Percentiles rank a stretch among this genome's conserved stretches.
These are phyloP conservation scores for Rotaria socialis DNA, from an alignment of 2,888 invertebrate genomes.

Conservation along the genomic window DNA sequence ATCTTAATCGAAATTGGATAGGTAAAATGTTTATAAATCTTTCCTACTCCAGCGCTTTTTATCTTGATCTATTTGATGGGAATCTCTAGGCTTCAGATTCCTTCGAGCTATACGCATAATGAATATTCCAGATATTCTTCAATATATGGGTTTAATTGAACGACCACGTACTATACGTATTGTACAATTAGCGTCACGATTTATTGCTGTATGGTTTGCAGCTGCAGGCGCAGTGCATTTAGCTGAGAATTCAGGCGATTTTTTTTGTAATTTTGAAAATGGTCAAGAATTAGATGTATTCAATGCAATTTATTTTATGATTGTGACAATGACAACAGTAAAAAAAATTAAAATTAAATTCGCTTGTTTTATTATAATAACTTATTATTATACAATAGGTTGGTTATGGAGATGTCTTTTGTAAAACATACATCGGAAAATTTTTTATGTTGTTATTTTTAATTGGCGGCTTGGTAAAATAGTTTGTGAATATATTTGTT, in stretches of 20 bases:
- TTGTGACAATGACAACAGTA: constrained; percentile 76
- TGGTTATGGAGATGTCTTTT: constrained; percentile 28
- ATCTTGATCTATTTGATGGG: neutral
- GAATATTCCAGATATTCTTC: constrained; percentile 99
- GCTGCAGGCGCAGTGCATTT: constrained; percentile 99
- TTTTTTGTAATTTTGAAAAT: constrained; percentile 33
- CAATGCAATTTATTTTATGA: constrained; percentile 98
- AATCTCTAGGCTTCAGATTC: constrained; percentile 83
- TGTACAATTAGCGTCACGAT: constrained; percentile 98
- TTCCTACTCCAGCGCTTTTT: neutral
- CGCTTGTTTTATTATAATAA: neutral
- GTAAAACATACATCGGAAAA: constrained; percentile 30
- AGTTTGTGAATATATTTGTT: neutral
- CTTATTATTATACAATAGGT: neutral
- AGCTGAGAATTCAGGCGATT: constrained; percentile 52
- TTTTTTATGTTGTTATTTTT: neutral
- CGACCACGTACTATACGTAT: constrained; percentile 99
- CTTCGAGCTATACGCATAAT: constrained; percentile 97
- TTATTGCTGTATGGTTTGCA: constrained; percentile 99
- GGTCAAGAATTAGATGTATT: constrained; percentile 75
- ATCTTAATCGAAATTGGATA: constrained; percentile 99
- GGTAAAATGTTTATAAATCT: constrained; percentile 67
- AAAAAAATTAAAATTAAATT: neutral
- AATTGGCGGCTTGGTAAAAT: constrained; percentile 98
- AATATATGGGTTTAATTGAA: constrained; percentile 99